Conservation (phyloP, 2,888 invertebrate species). For the Galeopsomyia nigrocyanea region DNA sequence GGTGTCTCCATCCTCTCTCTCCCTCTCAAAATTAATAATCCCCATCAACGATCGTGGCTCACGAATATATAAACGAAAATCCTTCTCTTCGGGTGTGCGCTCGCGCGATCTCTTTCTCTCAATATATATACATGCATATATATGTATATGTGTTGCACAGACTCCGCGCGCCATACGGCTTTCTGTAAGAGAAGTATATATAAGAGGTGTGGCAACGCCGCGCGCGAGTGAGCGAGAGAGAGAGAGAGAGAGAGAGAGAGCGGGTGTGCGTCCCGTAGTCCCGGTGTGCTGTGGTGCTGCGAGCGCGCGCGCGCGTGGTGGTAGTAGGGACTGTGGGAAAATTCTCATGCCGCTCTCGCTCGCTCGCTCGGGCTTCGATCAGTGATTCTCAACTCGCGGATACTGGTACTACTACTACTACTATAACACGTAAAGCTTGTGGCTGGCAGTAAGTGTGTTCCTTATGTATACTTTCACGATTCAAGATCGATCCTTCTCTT, state of each 20-base stretch:
- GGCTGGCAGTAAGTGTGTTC: no score
- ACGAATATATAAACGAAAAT: not conserved
- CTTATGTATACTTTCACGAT: slow-evolving; percentile 64
- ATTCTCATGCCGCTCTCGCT: slow-evolving; percentile 68
- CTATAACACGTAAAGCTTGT: slow-evolving; percentile 58
- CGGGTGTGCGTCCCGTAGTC: slow-evolving; percentile 51
- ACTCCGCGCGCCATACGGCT: slow-evolving; percentile 28
- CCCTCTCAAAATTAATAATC: no score
- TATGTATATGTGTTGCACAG: no score
- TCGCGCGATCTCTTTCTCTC: slow-evolving; percentile 38
- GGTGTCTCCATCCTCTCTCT: no score
- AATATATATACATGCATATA: no score
- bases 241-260: slow-evolving; percentile 35
- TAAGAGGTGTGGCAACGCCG: slow-evolving; percentile 46
- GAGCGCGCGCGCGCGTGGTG: slow-evolving; percentile 41
- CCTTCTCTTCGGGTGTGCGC: not conserved
- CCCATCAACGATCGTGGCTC: no score
- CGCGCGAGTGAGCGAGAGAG: slow-evolving; percentile 21
- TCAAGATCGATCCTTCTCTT: slow-evolving; percentile 47
- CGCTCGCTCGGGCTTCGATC: slow-evolving; percentile 27
- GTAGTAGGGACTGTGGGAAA: slow-evolving; percentile 68
- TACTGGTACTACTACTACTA: not conserved
- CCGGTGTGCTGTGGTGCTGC: slow-evolving; percentile 62
- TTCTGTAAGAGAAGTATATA: slow-evolving; percentile 11
- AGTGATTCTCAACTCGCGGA: slow-evolving; percentile 46